Conservation (phyloP, 1,140 invertebrate genomes). For the Ceratina japonica region DNA sequence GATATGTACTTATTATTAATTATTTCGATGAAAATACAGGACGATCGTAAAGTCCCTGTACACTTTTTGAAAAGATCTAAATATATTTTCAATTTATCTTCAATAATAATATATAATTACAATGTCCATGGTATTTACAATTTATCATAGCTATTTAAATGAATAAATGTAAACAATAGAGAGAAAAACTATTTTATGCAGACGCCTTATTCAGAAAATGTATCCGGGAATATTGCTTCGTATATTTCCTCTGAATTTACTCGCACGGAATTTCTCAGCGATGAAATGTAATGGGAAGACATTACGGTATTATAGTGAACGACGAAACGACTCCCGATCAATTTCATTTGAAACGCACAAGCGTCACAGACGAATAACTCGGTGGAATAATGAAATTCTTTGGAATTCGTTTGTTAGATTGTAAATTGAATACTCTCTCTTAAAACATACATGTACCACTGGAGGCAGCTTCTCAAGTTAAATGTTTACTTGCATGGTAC, state of each 20-base stretch:
- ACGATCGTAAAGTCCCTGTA: no score
- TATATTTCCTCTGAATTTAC: not conserved
- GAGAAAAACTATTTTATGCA: no score
- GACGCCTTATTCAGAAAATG: no score
- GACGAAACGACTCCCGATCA: slow-evolving; percentile 27
- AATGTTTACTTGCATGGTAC: no score
- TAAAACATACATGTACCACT: not conserved
- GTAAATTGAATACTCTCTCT: not conserved
- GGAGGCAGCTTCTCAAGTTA: no score
- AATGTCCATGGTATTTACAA: no score
- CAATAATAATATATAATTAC: no score
- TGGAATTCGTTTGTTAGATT: slow-evolving; percentile 24
- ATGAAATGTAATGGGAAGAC: not conserved
- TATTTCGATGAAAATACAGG: not conserved
- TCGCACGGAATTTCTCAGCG: slow-evolving; percentile 8
- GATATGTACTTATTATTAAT: not conserved
- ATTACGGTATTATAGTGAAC: not conserved
- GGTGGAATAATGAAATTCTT: slow-evolving; percentile 18
- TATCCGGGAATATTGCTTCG: not conserved
- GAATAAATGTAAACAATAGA: no score
- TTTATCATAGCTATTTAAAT: no score
- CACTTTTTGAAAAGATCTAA: no score
- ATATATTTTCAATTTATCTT: no score
- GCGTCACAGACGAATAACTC: not conserved
- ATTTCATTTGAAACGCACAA: slow-evolving; percentile 14